Evolutionary conservation across 2,888 invertebrate genomes (phyloP), one percentile per base, ranked within the genome.

Genomic region (Hoplodrina ambigua): DNA sequence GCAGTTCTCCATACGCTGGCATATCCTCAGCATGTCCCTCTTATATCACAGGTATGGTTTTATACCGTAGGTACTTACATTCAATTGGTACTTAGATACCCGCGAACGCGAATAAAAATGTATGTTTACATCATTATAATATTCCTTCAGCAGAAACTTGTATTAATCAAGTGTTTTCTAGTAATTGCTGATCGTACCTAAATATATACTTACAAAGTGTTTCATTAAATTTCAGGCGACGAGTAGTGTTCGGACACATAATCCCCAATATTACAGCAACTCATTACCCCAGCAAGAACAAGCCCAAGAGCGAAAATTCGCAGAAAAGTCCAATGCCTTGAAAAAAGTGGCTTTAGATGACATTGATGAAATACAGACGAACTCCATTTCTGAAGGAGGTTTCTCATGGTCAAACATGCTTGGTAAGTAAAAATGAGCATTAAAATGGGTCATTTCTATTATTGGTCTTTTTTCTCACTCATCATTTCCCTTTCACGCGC

Each of bases 371-470:
- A 96, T 98, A 78, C 97, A 97, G 90, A 97, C 97, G 77, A 98
- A 98, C 93, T 97, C 97, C 81, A 97, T 98, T 86, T 97, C 97
- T 69, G 97, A 97, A 81, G 96, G 96, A 61, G 98, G 98, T 67
- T 98, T 98, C 92, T 98, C 98, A 25, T 98, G 98, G 98, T 97
- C 98, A 60, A 98, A 98, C 92, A 97, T 99, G 97, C 94, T 99
- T 86, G 97, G 97, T 97, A 90, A 87, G 87, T 79, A 52, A 30
- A 80, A 49, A 54, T 49, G 13, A 30, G 19, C 17, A 46, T 46
- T 46, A 2, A 46, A 15, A 46, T 10, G 44, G 0, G 15, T 15
- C 37, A 8, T 37, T 37, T 8, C 37, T 37, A 37, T 37, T 37
- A 8, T 0, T 1, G 8, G 37, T 8, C 7, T 33, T 37, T 37